A percentile compares a stretch with the other conserved stretches of the same genome.
These are phyloP conservation scores for Pyrochroa serraticornis DNA, from an alignment of 2,888 invertebrate genomes.

Conservation along the genomic window DNA sequence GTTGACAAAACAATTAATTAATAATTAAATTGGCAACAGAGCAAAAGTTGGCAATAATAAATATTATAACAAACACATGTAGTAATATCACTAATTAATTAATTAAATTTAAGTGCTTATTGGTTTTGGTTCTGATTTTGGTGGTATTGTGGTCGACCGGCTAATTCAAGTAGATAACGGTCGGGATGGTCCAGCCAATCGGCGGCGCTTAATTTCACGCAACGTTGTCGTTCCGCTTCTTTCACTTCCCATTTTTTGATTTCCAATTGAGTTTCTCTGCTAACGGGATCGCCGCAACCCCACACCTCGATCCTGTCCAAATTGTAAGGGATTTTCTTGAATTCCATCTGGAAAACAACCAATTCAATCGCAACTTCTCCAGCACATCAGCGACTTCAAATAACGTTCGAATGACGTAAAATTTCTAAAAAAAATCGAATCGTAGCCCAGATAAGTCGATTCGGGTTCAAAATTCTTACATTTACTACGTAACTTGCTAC, in stretches of 20 bases:
- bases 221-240: constrained; percentile 84
- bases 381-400: too few species aligned
- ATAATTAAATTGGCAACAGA: too few species aligned
- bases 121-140: constrained; percentile 59
- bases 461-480: too few species aligned
- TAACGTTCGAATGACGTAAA: too few species aligned
- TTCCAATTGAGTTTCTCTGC: constrained; percentile 82
- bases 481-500: too few species aligned
- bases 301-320: constrained; percentile 75
- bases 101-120: background rate
- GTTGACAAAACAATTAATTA: too few species aligned
- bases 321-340: constrained; percentile 69
- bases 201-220: constrained; percentile 84
- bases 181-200: constrained; percentile 98
- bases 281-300: constrained; percentile 84
- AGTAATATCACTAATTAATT: too few species aligned
- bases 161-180: constrained; percentile 86
- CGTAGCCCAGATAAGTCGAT: too few species aligned
- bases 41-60: too few species aligned
- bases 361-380: too few species aligned
- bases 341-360: constrained; percentile 59
- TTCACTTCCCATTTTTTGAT: constrained; percentile 82
- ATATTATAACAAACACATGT: too few species aligned
- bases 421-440: too few species aligned
- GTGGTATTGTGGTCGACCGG: constrained; percentile 82